Evolutionary conservation across 1,140 invertebrate genomes (phyloP), one percentile per base, ranked within the genome.

Genomic region (Berghia stephanieae): DNA sequence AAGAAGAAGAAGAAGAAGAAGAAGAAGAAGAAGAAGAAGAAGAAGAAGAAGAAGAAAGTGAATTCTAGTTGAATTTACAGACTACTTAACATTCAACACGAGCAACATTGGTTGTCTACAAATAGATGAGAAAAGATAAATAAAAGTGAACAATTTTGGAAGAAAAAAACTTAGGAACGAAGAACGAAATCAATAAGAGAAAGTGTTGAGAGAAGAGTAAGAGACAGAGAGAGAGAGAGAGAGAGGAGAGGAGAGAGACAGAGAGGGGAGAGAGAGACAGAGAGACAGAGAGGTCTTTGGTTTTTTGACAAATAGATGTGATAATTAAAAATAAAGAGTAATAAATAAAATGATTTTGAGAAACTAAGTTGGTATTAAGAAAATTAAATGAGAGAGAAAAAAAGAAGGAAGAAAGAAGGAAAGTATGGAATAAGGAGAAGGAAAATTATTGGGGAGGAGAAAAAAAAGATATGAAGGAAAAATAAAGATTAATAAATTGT

Each of bases 151-250:
- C 0, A 52, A 73, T 55, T 8, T 16, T 36, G 21, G 49, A 16
- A 55, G 31, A 73, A 73, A 73, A 40, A n/a, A 55, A 43, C 18
- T 40, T 27, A 66, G 21, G 27, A 66, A 16, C n/a, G n/a, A 67
- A 36, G 21, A 34, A 21, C 4, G 21, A 10, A 67, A 34, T 27
- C 4, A 3, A 67, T 5, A 67, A 18, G 31, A 31, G 38, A 38
- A 67, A 31, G 31, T 8, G 34, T 21, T 21, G 34, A 38, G 38
- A 67, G 34, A 18, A 67, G 21, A 67, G 63, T 36, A 31, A 31
- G 63, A 67, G 38, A 31, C 27, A 67, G 21, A 67, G 27, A 67
- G 34, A 10, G 27, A 5, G 34, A 67, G 21, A 57, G 52, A 57
- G n/a, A 31, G 52, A 5, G 31, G 52, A 18, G n/a, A 24, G 31